Percentiles rank a stretch among this genome's conserved stretches.
These are phyloP conservation scores for Hemitrygon akajei DNA, from an alignment of 2,797 vertebrate genomes.

Conservation along the genomic window DNA sequence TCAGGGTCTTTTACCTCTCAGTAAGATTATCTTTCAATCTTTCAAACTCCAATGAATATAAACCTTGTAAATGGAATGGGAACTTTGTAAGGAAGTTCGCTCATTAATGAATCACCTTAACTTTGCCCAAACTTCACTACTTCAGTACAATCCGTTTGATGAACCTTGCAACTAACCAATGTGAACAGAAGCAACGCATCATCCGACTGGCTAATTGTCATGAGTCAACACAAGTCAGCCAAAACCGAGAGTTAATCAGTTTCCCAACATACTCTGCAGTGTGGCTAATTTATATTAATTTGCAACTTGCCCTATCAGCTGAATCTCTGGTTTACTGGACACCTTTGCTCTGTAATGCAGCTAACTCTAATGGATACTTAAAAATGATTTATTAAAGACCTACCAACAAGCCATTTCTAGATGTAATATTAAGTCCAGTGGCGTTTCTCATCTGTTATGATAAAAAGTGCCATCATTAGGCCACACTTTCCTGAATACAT, in stretches of 20 bases:
- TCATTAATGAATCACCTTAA: not conserved
- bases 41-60: too few species aligned
- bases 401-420: not conserved
- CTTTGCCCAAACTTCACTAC: not conserved
- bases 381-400: not conserved
- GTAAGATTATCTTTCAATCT: too few species aligned
- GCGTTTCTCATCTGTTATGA: not conserved
- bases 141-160: not conserved
- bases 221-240: conserved; percentile 2
- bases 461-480: not conserved
- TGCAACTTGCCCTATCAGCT: not conserved
- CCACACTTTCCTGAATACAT: not conserved
- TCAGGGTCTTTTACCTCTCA: too few species aligned
- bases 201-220: not conserved
- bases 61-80: not conserved
- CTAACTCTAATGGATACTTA: conserved; percentile 4
- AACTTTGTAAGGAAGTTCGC: not conserved
- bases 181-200: not conserved
- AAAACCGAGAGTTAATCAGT: not conserved
- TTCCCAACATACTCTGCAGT: not conserved
- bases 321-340: not conserved
- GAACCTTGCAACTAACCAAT: not conserved
- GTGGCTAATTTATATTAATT: not conserved
- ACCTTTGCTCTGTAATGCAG: not conserved
- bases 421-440: not conserved